Percentiles rank a stretch among this genome's conserved stretches.
These are phyloP conservation scores for Zootoca vivipara DNA, from an alignment of 2,113 vertebrate species.

Conservation along the genomic window DNA sequence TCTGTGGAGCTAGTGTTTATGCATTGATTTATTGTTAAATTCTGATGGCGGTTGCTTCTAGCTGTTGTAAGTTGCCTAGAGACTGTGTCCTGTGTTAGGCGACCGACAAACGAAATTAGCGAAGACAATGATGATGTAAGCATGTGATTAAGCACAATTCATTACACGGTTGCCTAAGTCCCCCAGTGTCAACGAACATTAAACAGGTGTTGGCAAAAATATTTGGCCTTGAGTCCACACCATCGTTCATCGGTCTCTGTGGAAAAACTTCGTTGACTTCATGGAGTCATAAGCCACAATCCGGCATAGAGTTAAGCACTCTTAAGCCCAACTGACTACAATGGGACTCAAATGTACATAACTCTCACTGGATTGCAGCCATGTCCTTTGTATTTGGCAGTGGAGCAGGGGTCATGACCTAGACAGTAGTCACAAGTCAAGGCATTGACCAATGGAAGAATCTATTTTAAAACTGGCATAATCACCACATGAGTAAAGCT, in stretches of 20 bases:
- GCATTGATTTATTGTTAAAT: no score
- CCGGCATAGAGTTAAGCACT: neutral
- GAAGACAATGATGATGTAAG: neutral
- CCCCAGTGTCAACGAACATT: neutral
- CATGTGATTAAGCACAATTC: neutral
- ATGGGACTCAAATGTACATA: neutral
- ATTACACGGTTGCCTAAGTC: neutral
- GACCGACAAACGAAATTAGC: no score
- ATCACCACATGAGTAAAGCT: neutral
- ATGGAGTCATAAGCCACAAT: neutral
- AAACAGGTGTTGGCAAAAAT: conserved; percentile 4
- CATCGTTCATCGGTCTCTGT: neutral
- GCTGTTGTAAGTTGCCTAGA: no score
- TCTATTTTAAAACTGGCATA: neutral
- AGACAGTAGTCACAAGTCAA: neutral
- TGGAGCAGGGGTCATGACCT: neutral
- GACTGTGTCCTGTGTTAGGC: no score
- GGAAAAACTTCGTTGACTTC: neutral
- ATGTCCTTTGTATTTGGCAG: neutral
- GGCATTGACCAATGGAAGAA: neutral
- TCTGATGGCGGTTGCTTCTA: no score
- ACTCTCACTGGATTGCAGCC: neutral
- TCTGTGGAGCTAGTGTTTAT: no score
- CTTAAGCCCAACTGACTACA: conserved; percentile 3
- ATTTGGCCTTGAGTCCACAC: neutral